Percentiles rank a stretch among this genome's conserved stretches.
These are phyloP conservation scores for Cassiopea andromeda DNA, from an alignment of 30 jellyfish, hydroid and myxozoan genomes.

Conservation along the genomic window DNA sequence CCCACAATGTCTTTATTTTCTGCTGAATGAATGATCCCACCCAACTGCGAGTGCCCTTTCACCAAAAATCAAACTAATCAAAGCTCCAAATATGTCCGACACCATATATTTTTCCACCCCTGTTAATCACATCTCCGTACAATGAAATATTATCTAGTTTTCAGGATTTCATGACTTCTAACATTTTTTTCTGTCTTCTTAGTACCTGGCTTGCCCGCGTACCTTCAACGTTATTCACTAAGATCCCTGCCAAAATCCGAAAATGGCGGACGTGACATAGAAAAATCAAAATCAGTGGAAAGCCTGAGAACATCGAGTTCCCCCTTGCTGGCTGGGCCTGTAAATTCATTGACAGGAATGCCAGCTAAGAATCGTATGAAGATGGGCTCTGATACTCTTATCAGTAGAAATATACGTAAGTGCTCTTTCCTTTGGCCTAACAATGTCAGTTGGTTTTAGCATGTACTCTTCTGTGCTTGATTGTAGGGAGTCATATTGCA, in stretches of 20 bases:
- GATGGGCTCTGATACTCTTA: conserved; percentile 31
- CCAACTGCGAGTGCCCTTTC: too few relatives aligned
- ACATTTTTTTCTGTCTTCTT: neutral
- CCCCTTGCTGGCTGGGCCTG: conserved; percentile 4
- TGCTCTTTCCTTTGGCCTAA: neutral
- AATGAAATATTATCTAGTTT: too few relatives aligned
- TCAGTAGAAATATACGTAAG: conserved; percentile 18
- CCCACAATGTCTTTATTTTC: too few relatives aligned
- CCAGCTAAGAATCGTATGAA: conserved; percentile 4
- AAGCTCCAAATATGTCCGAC: too few relatives aligned
- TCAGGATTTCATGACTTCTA: neutral
- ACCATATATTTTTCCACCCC: too few relatives aligned
- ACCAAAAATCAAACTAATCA: too few relatives aligned
- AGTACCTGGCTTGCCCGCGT: conserved; percentile 14
- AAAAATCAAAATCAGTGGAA: conserved; percentile 25
- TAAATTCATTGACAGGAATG: neutral
- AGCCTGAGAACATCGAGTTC: conserved; percentile 27
- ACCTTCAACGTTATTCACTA: conserved; percentile 38
- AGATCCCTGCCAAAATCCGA: conserved; percentile 6
- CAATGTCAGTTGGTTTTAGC: too few relatives aligned
- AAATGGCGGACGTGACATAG: neutral
- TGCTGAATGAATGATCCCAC: too few relatives aligned
- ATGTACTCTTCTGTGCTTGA: too few relatives aligned
- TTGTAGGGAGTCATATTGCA: too few relatives aligned
- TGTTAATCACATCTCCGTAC: too few relatives aligned